Evolutionary conservation across 2,797 vertebrate genomes (phyloP), one percentile per base, ranked within the genome.

Genomic region (Myripristis jacobus): DNA sequence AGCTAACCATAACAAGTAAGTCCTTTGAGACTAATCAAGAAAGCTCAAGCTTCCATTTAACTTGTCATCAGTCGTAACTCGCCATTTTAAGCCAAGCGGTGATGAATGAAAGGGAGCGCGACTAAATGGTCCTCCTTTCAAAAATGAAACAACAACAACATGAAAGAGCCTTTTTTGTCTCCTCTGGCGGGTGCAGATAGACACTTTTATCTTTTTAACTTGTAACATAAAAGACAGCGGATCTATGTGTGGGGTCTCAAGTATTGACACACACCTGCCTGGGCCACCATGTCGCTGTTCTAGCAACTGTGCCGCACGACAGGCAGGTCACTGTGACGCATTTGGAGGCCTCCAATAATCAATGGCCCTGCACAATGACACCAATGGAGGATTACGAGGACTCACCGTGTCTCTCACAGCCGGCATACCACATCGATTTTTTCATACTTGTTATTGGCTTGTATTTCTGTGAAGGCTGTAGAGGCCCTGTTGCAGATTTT

Each of bases 381-480:
- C 87, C 87, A 87, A 66, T 72, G 66, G 84, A 87, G 86, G 92
- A 91, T 91, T 89, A 88, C 76, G 65, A 74, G 83, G 75, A 85
- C 80, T 76, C 80, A 29, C 77, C 79, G 82, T 83, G 79, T 62
- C 52, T 82, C 76, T 75, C 86, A 73, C 61, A 19, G 80, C 73
- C 70, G 21, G 74, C 79, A 79, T 73, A 65, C 63, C 58, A 62
- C 80, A 90, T 92, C 80, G 86, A 91, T 92, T 91, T 79, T 87
- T 81, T 86, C 68, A 83, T 70, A 79, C 73, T 85, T 85, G 77
- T 77, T 84, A 88, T 76, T 81, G 73, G 34, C 61, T 74, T 82
- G 70, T 79, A 83, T 84, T 83, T 79, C 78, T 79, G 53, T 63
- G 31, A 51, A 29, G 36, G 60, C 51, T 64, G 56, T 51, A 51